These are phyloP conservation scores for Phalacrocorax carbo DNA, from an alignment of 2,113 vertebrate species.

Conservation along the genomic window DNA sequence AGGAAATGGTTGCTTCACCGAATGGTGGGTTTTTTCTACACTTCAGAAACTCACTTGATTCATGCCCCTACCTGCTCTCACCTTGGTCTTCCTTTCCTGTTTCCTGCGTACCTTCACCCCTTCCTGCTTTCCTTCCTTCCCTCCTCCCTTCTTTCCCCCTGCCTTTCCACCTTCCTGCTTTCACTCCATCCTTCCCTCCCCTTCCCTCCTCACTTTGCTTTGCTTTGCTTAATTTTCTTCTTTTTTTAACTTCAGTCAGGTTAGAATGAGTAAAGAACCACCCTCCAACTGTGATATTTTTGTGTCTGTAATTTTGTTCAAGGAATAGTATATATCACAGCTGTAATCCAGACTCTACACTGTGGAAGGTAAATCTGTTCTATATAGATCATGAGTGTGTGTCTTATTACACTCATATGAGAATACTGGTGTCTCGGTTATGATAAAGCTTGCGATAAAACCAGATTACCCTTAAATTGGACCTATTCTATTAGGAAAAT, in stretches of 20 bases:
- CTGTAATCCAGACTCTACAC: neutral
- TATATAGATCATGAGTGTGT: neutral
- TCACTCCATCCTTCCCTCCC: too few relatives aligned
- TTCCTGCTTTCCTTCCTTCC: neutral
- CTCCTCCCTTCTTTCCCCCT: too few relatives aligned
- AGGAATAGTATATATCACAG: neutral
- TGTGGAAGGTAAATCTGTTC: neutral
- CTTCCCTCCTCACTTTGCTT: neutral
- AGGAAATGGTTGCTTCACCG: neutral
- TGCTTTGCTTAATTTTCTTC: neutral
- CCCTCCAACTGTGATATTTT: neutral
- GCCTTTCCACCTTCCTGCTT: too few relatives aligned
- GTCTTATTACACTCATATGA: neutral
- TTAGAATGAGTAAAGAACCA: neutral
- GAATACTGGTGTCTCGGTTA: neutral
- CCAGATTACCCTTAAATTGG: neutral
- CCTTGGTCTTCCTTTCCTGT: neutral
- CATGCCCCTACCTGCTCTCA: neutral
- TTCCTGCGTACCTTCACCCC: neutral
- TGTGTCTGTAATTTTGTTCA: neutral
- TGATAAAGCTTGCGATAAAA: neutral
- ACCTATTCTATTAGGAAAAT: neutral
- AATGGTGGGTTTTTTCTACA: neutral
- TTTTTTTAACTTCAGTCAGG: neutral
- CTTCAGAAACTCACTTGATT: neutral